These are phyloP conservation scores for Strigamia maritima DNA, from an alignment of 2,888 invertebrate species.

Conservation along the genomic window DNA sequence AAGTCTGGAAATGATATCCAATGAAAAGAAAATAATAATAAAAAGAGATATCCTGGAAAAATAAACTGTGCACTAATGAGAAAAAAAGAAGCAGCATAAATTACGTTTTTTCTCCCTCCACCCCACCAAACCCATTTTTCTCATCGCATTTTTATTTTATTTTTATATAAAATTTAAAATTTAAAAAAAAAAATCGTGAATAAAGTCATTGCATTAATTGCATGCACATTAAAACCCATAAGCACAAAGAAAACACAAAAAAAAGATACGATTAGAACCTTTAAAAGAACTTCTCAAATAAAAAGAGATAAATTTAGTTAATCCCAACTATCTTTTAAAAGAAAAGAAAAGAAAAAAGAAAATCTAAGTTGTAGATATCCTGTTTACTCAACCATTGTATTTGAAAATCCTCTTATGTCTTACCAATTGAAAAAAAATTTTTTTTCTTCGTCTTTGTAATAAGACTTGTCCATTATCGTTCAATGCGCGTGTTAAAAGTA, in stretches of 20 bases:
- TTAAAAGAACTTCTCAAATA: not conserved
- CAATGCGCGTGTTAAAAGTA: not conserved
- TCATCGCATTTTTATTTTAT: too few relatives aligned
- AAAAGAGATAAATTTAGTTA: not conserved
- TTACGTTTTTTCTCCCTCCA: not conserved
- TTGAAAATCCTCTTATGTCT: constrained; percentile 13
- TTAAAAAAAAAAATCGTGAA: not conserved
- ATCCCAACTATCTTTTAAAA: constrained; percentile 25
- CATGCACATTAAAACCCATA: not conserved
- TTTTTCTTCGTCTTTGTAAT: not conserved
- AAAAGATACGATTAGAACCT: not conserved
- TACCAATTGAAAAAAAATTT: constrained; percentile 6
- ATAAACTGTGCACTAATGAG: not conserved
- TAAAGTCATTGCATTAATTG: not conserved
- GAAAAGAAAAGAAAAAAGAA: not conserved
- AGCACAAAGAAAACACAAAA: not conserved
- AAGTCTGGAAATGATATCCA: not conserved
- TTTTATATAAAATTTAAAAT: not conserved
- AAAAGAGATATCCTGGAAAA: not conserved
- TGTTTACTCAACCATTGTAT: constrained; percentile 18
- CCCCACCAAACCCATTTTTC: too few relatives aligned
- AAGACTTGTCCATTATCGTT: not conserved
- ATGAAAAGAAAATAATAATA: not conserved
- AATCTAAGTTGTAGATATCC: not conserved
- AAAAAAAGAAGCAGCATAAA: not conserved